Evolutionary conservation across 2,888 invertebrate species (phyloP), one percentile per base, ranked within the genome.

Genomic region (Caenorhabditis doughertyi): DNA sequence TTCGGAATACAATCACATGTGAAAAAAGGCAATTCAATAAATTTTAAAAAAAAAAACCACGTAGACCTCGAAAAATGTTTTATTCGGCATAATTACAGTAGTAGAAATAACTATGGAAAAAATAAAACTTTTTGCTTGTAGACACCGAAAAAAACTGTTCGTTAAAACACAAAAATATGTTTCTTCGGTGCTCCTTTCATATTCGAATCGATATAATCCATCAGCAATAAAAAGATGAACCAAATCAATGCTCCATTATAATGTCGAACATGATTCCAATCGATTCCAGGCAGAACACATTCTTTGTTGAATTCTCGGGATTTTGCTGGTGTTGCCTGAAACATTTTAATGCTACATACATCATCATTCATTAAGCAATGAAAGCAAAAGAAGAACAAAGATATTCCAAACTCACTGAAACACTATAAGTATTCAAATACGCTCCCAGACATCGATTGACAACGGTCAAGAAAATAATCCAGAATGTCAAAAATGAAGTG

Each of bases 161-260:
- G 1, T 18, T 18, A 73, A 35, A 73, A 73, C 16, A 73, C 73
- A 32, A 73, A 73, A 32, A 73, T 73, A 11, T 27, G 3, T 29
- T 64, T 73, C 32, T 73, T 73, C 3, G 64, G 64, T 9, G 25
- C 60, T 13, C 64, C 47, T 25, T 32, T 64, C 0, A 73, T 16
- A 44, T 73, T 73, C 2, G 73, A 64, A 13, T 73, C 64, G 2
- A 65, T 32, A 32, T 35, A 64, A 35, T 73, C 73, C 55, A 73
- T 73, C 5, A 73, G 21, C 0, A 73, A 1, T 11, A 73, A 32
- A 21, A 65, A 56, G 29, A 65, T 3, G 3, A 73, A 32, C 21
- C 53, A 73, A 42, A 55, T 35, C 0, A 73, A 32, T 9, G 73
- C 53, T 5, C 51, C 39, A 21, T 32, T 53, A n/a, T 65, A 73